phyloP scores from a whole-genome alignment of 2,113 vertebrate genomes.

The Rhinoderma darwinii region DNA sequence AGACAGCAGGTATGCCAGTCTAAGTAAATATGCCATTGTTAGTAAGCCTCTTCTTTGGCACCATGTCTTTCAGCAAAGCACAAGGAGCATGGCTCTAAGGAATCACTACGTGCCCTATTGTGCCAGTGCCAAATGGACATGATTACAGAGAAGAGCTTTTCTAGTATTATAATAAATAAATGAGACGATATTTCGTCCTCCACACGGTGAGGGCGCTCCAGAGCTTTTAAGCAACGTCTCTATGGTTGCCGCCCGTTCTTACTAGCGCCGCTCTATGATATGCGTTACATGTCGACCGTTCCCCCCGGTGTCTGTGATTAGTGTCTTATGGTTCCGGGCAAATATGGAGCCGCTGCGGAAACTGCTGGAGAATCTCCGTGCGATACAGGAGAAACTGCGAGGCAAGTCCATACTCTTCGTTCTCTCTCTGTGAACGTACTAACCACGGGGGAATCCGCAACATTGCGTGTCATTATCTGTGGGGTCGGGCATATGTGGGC shows the following conservation, averaged over 20 bases:
- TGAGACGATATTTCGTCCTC: background rate
- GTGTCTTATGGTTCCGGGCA: conserved; percentile 2
- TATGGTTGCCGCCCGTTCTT: background rate
- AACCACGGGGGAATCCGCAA: background rate
- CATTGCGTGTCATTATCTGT: background rate
- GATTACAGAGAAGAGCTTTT: too few species aligned
- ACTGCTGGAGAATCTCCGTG: conserved; percentile 72
- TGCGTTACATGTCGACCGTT: background rate
- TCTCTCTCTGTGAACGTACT: background rate
- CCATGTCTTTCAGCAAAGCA: too few species aligned
- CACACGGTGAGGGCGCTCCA: background rate
- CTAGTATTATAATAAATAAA: too few species aligned
- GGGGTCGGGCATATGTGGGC: too few species aligned
- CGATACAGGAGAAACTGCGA: conserved; percentile 75
- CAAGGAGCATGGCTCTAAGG: too few species aligned
- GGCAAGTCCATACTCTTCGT: conserved; percentile 68
- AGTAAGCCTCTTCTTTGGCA: too few species aligned
- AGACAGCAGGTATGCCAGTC: too few species aligned
- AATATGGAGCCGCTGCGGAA: conserved; percentile 66
- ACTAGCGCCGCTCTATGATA: background rate
- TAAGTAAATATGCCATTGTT: too few species aligned
- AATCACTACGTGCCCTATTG: too few species aligned
- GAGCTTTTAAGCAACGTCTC: background rate
- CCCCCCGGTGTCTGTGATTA: accelerated
- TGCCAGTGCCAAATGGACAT: too few species aligned